A percentile compares a stretch with the other conserved stretches of the same genome.
Conservation (phyloP, 2,797 vertebrate species). For the Oryzias sinensis region DNA sequence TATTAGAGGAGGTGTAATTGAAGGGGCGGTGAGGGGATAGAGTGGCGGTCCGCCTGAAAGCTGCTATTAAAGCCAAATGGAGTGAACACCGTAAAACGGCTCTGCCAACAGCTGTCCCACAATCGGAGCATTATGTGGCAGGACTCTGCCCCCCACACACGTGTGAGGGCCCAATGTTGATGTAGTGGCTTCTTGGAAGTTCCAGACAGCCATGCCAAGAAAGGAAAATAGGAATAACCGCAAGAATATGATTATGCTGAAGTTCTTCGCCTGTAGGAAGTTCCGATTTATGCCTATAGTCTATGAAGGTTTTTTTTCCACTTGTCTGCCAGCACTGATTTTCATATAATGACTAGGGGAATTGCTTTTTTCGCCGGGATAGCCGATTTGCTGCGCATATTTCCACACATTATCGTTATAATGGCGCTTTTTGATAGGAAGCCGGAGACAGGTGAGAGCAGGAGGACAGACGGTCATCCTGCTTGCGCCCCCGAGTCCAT, state of each 20-base stretch:
- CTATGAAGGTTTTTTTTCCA: constrained; percentile 23
- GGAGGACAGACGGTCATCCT: constrained; percentile 1
- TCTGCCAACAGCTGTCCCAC: constrained; percentile 78
- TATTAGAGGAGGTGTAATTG: constrained; percentile 81
- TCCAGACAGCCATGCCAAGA: constrained; percentile 43
- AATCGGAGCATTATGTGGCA: constrained; percentile 67
- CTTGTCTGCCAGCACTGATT: constrained; percentile 14
- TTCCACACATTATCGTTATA: constrained; percentile 18
- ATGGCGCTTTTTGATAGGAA: constrained; percentile 16
- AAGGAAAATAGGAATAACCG: constrained; percentile 37
- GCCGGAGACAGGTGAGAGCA: constrained; percentile 43
- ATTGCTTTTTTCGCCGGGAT: constrained; percentile 29
- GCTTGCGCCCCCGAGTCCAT: background rate
- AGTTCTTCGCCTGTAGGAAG: constrained; percentile 17
- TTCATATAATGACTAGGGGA: constrained; percentile 28
- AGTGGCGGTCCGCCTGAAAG: constrained; percentile 75
- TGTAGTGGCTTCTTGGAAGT: constrained; percentile 50
- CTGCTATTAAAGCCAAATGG: constrained; percentile 80
- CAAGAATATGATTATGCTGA: constrained; percentile 32
- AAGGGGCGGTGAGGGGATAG: constrained; percentile 77
- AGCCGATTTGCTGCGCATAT: constrained; percentile 40
- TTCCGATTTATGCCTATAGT: constrained; percentile 24
- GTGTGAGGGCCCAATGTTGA: constrained; percentile 31
- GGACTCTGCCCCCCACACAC: constrained; percentile 34
- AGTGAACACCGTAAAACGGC: constrained; percentile 74